Evolutionary conservation across 1,140 invertebrate species (phyloP), one percentile per base, ranked within the genome.

Genomic region (Propsilocerus akamusi): DNA sequence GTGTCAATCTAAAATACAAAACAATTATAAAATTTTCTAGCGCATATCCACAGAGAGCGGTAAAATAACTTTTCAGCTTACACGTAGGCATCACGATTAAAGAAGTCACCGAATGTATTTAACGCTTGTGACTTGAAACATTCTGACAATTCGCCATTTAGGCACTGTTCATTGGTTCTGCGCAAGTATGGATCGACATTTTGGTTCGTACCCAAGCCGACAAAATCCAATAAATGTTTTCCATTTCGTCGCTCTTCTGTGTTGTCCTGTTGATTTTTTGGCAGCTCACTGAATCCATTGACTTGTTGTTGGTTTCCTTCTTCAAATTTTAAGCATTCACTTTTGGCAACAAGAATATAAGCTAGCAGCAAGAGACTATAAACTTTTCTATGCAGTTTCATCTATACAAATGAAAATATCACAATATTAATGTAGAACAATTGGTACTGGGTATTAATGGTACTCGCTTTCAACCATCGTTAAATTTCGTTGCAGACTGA

Each of bases 101-200:
- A 86, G 59, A 86, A 85, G 26, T 85, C 80, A 37, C 81, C 77
- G 48, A 87, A 76, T 0, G 77, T 80, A 50, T 72, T 71, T 4
- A 86, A 58, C 0, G 82, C 81, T 54, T 78, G 73, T 0, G 79
- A 83, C 58, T 86, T 86, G 56, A 86, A 86, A 58, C 83, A 86
- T 56, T 86, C 83, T 2, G 80, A 79, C 2, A 87, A 66, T 59
- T 86, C 82, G 1, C 82, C 82, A 52, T 72, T 76, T 30, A 85
- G 59, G 55, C 83, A 87, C 48, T 73, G 76, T 52, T 76, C 67
- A 46, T 84, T 85, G 0, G 77, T 71, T 56, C 72, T 75, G 14
- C 80, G 74, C 52, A 85, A 62, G 61, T 83, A 87, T 0, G 82
- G 81, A 68, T 86, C 83, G 5, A 78, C 73, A 50, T 84, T 73